Percentiles rank a stretch among this genome's conserved stretches.
These are phyloP conservation scores for Sanderia malayensis DNA, from an alignment of 30 jellyfish, hydroid and myxozoan species.

Conservation along the genomic window DNA sequence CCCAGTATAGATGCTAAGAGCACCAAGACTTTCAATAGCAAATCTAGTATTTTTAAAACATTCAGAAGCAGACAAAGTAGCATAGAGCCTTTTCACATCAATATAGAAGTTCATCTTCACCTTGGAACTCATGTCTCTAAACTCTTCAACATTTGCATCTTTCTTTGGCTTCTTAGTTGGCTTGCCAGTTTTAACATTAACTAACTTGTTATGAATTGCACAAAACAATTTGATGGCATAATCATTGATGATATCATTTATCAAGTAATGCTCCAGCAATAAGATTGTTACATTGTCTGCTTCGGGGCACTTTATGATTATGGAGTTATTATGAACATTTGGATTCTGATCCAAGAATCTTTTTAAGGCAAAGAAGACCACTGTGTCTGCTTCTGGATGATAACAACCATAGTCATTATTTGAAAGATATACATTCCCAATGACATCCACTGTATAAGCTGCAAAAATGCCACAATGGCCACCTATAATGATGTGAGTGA, in stretches of 20 bases:
- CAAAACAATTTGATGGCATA: conserved; percentile 9
- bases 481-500: conserved; percentile 38
- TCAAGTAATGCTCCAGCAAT: conserved; percentile 29
- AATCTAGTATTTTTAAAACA: conserved; percentile 2
- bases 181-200: conserved; percentile 30
- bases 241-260: not conserved
- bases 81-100: conserved; percentile 24
- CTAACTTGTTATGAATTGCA: conserved; percentile 20
- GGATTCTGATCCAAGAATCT: conserved; percentile 17
- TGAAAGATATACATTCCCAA: no score
- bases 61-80: not conserved
- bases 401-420: conserved; percentile 23
- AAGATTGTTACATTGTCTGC: conserved; percentile 45
- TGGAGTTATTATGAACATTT: conserved; percentile 1
- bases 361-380: conserved; percentile 34
- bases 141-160: conserved; percentile 20
- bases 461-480: conserved; percentile 34
- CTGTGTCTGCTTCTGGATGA: conserved; percentile 60
- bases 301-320: conserved; percentile 37
- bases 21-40: not conserved
- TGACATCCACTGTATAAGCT: no score
- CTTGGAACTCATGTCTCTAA: conserved; percentile 16
- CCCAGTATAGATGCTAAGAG: conserved; percentile 10
- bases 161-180: conserved; percentile 28
- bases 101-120: conserved; percentile 41